A percentile compares a stretch with the other conserved stretches of the same genome.
These are phyloP conservation scores for Heliconius melpomene DNA, from an alignment of 1,140 invertebrate species.

Conservation along the genomic window DNA sequence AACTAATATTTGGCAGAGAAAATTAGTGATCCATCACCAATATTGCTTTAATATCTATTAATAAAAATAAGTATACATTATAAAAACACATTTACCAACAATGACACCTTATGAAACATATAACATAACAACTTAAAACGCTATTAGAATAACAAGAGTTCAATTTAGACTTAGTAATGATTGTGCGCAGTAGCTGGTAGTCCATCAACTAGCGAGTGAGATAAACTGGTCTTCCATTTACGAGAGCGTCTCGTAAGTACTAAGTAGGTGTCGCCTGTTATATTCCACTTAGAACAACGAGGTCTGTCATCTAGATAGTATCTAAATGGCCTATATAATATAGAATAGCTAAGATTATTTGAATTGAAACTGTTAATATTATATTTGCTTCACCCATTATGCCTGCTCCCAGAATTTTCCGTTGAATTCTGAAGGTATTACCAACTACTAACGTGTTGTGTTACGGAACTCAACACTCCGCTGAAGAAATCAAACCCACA, in stretches of 20 bases:
- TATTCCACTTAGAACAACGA: slow-evolving; percentile 9
- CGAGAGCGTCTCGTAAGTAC: neutral
- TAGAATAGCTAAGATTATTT: neutral
- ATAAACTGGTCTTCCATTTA: slow-evolving; percentile 22
- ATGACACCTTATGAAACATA: neutral
- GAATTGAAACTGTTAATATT: neutral
- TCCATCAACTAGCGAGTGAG: slow-evolving; percentile 21
- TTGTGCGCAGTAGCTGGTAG: neutral
- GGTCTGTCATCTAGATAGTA: neutral
- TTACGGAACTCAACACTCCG: too few species aligned
- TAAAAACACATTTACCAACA: too few species aligned
- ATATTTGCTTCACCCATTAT: too few species aligned
- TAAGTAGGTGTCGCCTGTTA: slow-evolving; percentile 1
- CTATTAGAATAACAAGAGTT: neutral
- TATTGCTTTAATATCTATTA: too few species aligned
- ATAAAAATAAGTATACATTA: too few species aligned
- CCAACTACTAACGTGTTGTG: too few species aligned
- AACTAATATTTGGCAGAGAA: too few species aligned
- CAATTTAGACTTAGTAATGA: slow-evolving; percentile 4
- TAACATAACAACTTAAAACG: neutral
- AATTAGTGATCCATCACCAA: too few species aligned
- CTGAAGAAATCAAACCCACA: too few species aligned
- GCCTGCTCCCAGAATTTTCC: too few species aligned
- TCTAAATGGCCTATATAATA: neutral
- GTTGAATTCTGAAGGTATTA: too few species aligned